phyloP scores from a whole-genome alignment of 1,140 invertebrate species.

The Trichoplusia ni region DNA sequence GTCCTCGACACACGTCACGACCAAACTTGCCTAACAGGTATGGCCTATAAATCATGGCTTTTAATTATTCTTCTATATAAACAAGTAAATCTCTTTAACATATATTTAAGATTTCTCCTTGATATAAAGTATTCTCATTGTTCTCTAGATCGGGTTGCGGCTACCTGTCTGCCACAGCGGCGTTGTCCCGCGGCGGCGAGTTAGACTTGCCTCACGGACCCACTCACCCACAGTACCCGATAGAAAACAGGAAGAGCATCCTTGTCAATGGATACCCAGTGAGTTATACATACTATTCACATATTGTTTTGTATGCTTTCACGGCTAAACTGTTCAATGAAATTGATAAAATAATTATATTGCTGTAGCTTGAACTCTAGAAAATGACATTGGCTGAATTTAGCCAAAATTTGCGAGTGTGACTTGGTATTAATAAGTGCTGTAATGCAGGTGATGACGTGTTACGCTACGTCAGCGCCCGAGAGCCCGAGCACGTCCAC shows the following conservation, averaged over 20 bases:
- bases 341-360: no score
- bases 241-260: conserved; percentile 72
- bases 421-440: neutral
- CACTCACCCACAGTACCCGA: conserved; percentile 40
- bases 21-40: conserved; percentile 59
- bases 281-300: neutral
- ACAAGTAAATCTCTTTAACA: no score
- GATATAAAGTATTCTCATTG: neutral
- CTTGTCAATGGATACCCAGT: conserved; percentile 76
- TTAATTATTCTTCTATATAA: no score
- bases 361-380: no score
- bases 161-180: conserved; percentile 62
- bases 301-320: neutral
- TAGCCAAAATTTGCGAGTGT: neutral
- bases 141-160: conserved; percentile 41
- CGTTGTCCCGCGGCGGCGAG: conserved; percentile 66
- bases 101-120: neutral
- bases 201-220: conserved; percentile 55
- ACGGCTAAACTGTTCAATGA: neutral
- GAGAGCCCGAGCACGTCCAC: conserved; percentile 67
- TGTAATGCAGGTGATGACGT: conserved; percentile 65
- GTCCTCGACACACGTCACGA: conserved; percentile 61
- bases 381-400: no score
- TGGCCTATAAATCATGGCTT: no score
- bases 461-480: conserved; percentile 70